Evolutionary conservation across 2,888 invertebrate genomes (phyloP), one percentile per base, ranked within the genome.

Genomic region (Himalopsyche tibetana): DNA sequence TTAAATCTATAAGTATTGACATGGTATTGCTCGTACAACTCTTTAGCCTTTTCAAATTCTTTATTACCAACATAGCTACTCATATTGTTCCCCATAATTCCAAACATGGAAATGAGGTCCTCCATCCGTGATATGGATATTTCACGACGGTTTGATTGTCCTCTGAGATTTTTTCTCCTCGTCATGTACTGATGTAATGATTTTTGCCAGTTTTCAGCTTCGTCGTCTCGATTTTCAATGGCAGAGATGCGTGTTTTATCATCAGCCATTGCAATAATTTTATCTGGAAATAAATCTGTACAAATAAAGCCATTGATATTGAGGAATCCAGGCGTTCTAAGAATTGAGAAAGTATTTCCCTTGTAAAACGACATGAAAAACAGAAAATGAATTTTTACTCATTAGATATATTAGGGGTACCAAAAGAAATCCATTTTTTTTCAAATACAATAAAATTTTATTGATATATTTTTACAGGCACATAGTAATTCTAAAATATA

Each of bases 181-280:
- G 74, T 74, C 36, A 74, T 38, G 38, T 74, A 74, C 38, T 74
- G 74, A 15, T 74, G 74, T 36, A 74, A 38, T 74, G 74, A 38
- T 74, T 36, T 74, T 74, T 74, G 36, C 74, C 74, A 74, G 36
- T 74, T 28, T 28, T 74, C 36, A 36, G 74, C 74, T 36, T 74
- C 28, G 38, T 36, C 36, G 5, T 74, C 74, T 74, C 74, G 74
- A 38, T 38, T 74, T 36, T 12, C 28, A 74, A 74, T 74, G 12
- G 74, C 74, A 19, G 74, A 38, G 8, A 15, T 15, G 28, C 74
- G 74, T 28, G 12, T 74, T 74, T 74, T 36, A 74, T 74, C 15
- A 74, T 74, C 74, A 5, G 74, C 74, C 36, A 74, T 74, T 36
- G 36, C 74, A 19, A 36, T 74, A 74, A 74, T 74, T 6, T 36